Evolutionary conservation across 1,140 invertebrate species (phyloP).

Genomic region (Spodoptera litura): DNA sequence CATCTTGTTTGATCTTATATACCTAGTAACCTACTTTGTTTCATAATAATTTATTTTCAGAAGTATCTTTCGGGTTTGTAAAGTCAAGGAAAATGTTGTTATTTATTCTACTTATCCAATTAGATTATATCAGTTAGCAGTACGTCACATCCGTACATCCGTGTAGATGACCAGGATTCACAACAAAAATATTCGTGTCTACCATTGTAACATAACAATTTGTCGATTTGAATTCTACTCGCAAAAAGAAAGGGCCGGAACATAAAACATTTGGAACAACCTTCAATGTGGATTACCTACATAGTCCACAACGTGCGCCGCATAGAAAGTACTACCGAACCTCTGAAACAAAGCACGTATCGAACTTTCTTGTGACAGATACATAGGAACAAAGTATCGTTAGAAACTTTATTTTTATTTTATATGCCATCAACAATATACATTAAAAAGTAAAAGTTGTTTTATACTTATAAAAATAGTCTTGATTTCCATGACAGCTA

Average conservation of each 20-base stretch:
- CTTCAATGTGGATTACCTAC: slow-evolving; percentile 58
- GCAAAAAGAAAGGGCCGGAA: slow-evolving; percentile 58
- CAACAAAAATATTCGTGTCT: slow-evolving; percentile 6
- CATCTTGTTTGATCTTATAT: not conserved
- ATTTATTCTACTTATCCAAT: no score
- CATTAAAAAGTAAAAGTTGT: slow-evolving; percentile 35
- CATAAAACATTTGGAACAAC: slow-evolving; percentile 53
- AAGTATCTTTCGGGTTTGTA: no score
- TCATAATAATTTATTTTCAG: not conserved
- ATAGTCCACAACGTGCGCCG: slow-evolving; percentile 45
- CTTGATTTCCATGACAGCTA: slow-evolving; percentile 15
- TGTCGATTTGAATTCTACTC: slow-evolving; percentile 49
- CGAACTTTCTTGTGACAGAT: slow-evolving; percentile 62
- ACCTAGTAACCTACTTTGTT: not conserved
- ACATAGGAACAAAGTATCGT: slow-evolving; percentile 15
- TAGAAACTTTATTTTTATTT: slow-evolving; percentile 12
- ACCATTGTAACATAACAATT: slow-evolving; percentile 23
- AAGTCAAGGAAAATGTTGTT: no score
- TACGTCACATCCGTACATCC: not conserved
- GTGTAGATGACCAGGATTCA: slow-evolving; percentile 7
- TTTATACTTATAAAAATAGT: slow-evolving; percentile 16
- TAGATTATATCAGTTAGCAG: not conserved
- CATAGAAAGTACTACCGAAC: slow-evolving; percentile 59
- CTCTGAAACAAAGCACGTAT: slow-evolving; percentile 57
- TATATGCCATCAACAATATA: not conserved